These are phyloP conservation scores for Brachionus manjavacas DNA, from an alignment of 1,140 invertebrate genomes.

Conservation along the genomic window DNA sequence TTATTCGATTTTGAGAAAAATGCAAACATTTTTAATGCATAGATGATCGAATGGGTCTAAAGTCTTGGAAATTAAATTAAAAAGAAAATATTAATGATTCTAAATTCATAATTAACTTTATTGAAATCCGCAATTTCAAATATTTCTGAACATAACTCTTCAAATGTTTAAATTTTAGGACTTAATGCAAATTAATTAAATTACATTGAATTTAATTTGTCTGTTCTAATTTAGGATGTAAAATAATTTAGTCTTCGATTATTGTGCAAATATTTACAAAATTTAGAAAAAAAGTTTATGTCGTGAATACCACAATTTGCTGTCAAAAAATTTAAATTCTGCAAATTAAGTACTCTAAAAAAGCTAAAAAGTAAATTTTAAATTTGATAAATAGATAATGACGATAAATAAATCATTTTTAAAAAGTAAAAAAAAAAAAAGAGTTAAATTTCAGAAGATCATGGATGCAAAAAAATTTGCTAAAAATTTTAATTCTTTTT, in stretches of 20 bases:
- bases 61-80: background rate
- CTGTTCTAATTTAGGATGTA: background rate
- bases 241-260: background rate
- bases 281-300: background rate
- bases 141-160: background rate
- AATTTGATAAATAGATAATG: too few species aligned
- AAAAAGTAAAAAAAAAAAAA: too few species aligned
- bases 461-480: too few species aligned
- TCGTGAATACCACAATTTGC: background rate
- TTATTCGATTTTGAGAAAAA: background rate
- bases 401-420: too few species aligned
- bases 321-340: background rate
- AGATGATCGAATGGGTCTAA: background rate
- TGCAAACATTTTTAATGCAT: background rate
- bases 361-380: too few species aligned
- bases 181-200: background rate
- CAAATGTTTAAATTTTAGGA: background rate
- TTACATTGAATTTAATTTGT: background rate
- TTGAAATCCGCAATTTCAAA: background rate
- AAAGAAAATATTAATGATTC: background rate
- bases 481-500: too few species aligned
- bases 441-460: too few species aligned
- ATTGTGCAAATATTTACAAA: background rate
- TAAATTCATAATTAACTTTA: background rate
- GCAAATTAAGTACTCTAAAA: background rate